phyloP scores from a whole-genome alignment of 2,888 invertebrate genomes.

The Exephanes ischioxanthus region DNA sequence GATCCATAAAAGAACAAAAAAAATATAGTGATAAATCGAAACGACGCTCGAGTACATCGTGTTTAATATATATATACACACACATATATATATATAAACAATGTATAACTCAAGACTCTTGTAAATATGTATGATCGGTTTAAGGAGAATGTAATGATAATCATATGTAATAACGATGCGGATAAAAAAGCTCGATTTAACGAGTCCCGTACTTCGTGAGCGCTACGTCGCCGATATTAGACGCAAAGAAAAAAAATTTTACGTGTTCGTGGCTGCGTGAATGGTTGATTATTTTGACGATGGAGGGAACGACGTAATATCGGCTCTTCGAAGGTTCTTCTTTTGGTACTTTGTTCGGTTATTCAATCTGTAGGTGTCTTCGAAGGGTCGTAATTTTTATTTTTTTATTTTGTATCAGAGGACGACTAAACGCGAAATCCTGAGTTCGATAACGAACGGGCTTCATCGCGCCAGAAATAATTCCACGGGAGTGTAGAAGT shows the following conservation, averaged over 20 bases:
- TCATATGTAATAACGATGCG: constrained; percentile 51
- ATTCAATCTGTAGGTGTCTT: background rate
- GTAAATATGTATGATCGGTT: constrained; percentile 67
- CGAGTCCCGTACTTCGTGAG: constrained; percentile 26
- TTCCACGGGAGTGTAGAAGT: background rate
- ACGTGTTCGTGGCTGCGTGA: constrained; percentile 10
- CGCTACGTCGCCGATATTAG: constrained; percentile 2
- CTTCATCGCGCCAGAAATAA: background rate
- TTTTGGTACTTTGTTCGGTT: background rate
- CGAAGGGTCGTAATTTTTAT: background rate
- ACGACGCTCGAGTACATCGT: constrained; percentile 33
- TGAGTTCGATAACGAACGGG: background rate
- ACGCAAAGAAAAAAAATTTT: background rate
- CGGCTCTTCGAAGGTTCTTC: background rate
- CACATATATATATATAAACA: constrained; percentile 4
- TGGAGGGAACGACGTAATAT: background rate
- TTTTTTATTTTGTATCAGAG: background rate
- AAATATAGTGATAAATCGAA: constrained; percentile 38
- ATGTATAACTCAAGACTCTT: constrained; percentile 61
- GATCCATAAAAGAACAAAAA: constrained; percentile 34
- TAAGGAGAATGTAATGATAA: constrained; percentile 64
- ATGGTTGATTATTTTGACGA: constrained; percentile 14
- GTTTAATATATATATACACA: constrained; percentile 30
- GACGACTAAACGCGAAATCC: background rate
- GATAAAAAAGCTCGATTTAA: constrained; percentile 39